Conservation (phyloP, 1,140 invertebrate genomes). For the Chrysopa pallens region DNA sequence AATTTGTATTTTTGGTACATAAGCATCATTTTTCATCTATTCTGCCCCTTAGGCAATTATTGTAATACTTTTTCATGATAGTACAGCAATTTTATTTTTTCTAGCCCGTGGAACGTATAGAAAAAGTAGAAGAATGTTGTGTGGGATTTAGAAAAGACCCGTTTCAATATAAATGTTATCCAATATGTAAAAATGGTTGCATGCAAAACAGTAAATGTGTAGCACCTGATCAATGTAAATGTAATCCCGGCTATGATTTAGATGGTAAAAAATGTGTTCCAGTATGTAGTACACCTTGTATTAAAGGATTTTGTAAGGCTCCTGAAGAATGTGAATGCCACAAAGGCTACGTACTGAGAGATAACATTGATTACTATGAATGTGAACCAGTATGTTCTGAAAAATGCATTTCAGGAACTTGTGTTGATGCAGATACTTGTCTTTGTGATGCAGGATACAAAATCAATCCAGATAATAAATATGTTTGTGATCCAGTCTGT, state of each 20-base stretch:
- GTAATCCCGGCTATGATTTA: conserved; percentile 12
- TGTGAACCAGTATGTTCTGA: conserved; percentile 25
- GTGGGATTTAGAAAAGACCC: conserved; percentile 15
- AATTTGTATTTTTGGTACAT: too few species aligned
- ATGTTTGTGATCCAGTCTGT: conserved; percentile 24
- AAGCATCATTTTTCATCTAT: too few species aligned
- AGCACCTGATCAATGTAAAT: conserved; percentile 23
- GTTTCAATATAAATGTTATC: conserved; percentile 13
- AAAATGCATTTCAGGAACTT: conserved; percentile 23
- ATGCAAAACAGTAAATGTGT: conserved; percentile 15
- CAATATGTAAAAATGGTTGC: conserved; percentile 16
- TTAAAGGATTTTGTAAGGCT: conserved; percentile 10
- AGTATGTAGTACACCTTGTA: conserved; percentile 2
- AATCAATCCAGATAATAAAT: conserved; percentile 11
- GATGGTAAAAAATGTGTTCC: conserved; percentile 6
- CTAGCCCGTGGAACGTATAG: too few species aligned
- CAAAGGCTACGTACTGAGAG: conserved; percentile 7
- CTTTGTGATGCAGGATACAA: conserved; percentile 24
- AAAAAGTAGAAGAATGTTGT: background rate
- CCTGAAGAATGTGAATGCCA: conserved; percentile 17
- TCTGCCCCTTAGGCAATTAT: too few species aligned
- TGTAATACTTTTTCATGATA: too few species aligned
- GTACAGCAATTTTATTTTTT: too few species aligned
- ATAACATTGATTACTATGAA: conserved; percentile 7
- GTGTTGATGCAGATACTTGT: conserved; percentile 23